Evolutionary conservation across 2,888 invertebrate species (phyloP).

Genomic region (Listrodromus nycthemerus): DNA sequence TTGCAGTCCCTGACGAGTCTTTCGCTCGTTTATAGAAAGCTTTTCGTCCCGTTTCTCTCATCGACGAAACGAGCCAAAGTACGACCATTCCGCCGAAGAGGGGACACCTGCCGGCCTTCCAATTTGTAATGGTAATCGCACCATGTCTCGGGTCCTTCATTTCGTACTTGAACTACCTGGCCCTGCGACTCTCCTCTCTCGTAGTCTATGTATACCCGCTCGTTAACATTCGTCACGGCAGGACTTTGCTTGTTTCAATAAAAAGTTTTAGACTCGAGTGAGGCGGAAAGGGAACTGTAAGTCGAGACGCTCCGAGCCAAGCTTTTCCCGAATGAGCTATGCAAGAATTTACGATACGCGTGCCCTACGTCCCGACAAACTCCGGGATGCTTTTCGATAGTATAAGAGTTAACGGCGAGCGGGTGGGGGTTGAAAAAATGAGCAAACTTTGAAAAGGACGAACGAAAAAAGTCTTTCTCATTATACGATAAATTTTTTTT

Average conservation of each 20-base stretch:
- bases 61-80: conserved; percentile 1
- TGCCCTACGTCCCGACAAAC: background rate
- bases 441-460: conserved; percentile 49
- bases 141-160: conserved; percentile 41
- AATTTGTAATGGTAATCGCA: conserved; percentile 69
- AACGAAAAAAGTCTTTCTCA: conserved; percentile 15
- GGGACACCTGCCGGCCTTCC: conserved; percentile 54
- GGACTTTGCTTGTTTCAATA: conserved; percentile 40
- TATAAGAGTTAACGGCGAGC: background rate
- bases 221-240: conserved; percentile 38
- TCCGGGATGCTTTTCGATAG: conserved; percentile 16
- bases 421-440: conserved; percentile 18
- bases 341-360: conserved; percentile 27
- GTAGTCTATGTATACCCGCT: conserved; percentile 40
- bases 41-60: conserved; percentile 10
- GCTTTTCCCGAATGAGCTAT: background rate
- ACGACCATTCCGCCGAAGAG: background rate
- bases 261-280: conserved; percentile 30
- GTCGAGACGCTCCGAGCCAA: background rate
- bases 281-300: conserved; percentile 5
- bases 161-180: conserved; percentile 46
- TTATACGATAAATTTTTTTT: conserved; percentile 17
- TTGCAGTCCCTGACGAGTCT: conserved; percentile 31
- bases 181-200: conserved; percentile 28
- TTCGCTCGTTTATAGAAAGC: conserved; percentile 35